These are phyloP conservation scores for Eupithecia centaureata DNA, from an alignment of 2,888 invertebrate species.

Conservation along the genomic window DNA sequence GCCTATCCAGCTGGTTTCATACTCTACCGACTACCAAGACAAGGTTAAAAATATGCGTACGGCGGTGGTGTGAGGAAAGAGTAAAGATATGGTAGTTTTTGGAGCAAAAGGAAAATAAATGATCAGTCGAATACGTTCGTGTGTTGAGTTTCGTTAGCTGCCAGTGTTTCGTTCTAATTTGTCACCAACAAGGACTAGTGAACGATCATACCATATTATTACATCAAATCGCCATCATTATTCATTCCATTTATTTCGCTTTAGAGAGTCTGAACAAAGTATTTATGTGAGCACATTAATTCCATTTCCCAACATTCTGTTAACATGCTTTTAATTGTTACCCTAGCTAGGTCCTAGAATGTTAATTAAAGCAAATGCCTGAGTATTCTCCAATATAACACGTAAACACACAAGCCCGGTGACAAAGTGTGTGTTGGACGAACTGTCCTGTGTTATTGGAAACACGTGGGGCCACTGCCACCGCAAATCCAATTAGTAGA, in stretches of 20 bases:
- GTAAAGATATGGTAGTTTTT: background rate
- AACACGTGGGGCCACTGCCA: constrained; percentile 23
- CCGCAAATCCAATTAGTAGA: constrained; percentile 39
- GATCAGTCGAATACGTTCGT: background rate
- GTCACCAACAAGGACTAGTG: no score
- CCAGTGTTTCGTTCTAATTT: background rate
- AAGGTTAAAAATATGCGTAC: no score
- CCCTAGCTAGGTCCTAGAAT: constrained; percentile 1
- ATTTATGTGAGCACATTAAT: background rate
- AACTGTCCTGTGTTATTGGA: constrained; percentile 14
- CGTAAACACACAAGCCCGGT: constrained; percentile 4
- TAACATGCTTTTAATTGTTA: background rate
- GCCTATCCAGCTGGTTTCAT: background rate
- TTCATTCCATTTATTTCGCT: background rate
- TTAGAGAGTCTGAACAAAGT: background rate
- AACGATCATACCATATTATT: background rate
- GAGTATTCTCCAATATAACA: background rate
- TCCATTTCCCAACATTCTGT: background rate
- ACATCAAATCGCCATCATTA: background rate
- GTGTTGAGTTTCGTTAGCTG: background rate
- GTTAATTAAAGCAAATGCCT: constrained; percentile 7
- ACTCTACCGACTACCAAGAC: background rate
- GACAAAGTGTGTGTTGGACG: constrained; percentile 13
- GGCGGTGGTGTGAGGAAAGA: background rate
- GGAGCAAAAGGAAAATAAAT: background rate